Percentiles rank a stretch among this genome's conserved stretches.
phyloP scores from a whole-genome alignment of 2,888 invertebrate species.

The Exephanes ischioxanthus region DNA sequence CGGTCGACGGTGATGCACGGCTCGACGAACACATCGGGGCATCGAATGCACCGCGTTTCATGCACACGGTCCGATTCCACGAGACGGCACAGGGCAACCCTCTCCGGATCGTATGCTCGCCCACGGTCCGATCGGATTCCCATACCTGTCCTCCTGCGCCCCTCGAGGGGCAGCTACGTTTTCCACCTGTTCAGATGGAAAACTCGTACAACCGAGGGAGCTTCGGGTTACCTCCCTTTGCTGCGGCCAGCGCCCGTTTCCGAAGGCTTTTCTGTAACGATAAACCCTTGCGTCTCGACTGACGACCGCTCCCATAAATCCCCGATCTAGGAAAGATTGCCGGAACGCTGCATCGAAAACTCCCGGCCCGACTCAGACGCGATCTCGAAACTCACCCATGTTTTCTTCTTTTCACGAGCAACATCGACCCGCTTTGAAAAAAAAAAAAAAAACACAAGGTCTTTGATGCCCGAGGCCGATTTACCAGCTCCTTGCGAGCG shows the following conservation, averaged over 20 bases:
- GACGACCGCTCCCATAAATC: slow-evolving; percentile 63
- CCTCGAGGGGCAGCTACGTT: slow-evolving; percentile 60
- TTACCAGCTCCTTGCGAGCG: too few species aligned
- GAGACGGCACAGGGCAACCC: slow-evolving; percentile 55
- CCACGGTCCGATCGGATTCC: slow-evolving; percentile 60
- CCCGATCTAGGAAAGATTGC: slow-evolving; percentile 61
- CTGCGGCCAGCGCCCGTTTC: neutral
- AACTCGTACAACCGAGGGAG: slow-evolving; percentile 40
- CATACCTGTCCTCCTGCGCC: slow-evolving; percentile 42
- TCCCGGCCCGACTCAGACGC: neutral
- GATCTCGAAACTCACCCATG: neutral
- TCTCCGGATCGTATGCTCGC: slow-evolving; percentile 32
- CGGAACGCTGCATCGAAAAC: neutral
- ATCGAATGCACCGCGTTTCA: slow-evolving; percentile 16
- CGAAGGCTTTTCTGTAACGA: slow-evolving; percentile 37
- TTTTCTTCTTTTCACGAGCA: neutral
- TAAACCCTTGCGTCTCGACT: slow-evolving; percentile 18
- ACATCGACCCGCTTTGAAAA: too few species aligned
- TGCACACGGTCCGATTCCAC: slow-evolving; percentile 57
- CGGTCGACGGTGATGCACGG: slow-evolving; percentile 59
- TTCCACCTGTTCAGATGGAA: slow-evolving; percentile 67
- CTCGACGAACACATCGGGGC: slow-evolving; percentile 48
- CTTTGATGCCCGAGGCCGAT: too few species aligned
- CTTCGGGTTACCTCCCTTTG: slow-evolving; percentile 42
- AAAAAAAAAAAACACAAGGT: too few species aligned